phyloP scores from a whole-genome alignment of 2,888 invertebrate genomes.

The Macroteleia sp. region DNA sequence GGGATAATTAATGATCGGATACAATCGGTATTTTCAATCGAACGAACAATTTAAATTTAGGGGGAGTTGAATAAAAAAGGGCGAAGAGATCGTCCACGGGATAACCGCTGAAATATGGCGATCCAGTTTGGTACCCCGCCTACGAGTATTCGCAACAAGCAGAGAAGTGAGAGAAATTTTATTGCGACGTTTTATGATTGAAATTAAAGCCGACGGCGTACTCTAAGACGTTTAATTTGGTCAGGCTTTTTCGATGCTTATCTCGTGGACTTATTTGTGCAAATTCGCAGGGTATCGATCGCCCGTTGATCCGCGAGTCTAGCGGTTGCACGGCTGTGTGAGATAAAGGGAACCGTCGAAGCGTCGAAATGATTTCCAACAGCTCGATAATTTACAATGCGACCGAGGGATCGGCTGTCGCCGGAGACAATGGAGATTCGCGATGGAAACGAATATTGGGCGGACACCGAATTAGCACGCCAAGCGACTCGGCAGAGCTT shows the following conservation, averaged over 20 bases:
- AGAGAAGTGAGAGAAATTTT: conserved; percentile 12
- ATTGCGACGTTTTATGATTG: conserved; percentile 9
- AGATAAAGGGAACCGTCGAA: conserved; percentile 67
- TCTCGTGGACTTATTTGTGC: conserved; percentile 60
- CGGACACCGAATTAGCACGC: conserved; percentile 65
- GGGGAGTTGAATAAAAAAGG: conserved; percentile 18
- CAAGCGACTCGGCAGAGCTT: conserved; percentile 56
- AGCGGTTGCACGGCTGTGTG: conserved; percentile 57
- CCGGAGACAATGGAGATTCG: conserved; percentile 63
- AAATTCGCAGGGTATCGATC: conserved; percentile 67
- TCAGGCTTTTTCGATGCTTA: too few species aligned
- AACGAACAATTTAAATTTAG: conserved; percentile 35
- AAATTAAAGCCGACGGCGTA: conserved; percentile 25
- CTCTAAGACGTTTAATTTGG: conserved; percentile 5
- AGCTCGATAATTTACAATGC: conserved; percentile 73
- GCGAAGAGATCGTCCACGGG: conserved; percentile 40
- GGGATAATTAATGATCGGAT: conserved; percentile 59
- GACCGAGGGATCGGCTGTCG: conserved; percentile 63
- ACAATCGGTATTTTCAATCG: conserved; percentile 56
- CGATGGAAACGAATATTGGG: conserved; percentile 66
- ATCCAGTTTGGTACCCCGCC: conserved; percentile 56
- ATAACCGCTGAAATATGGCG: conserved; percentile 62
- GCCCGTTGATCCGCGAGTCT: conserved; percentile 42
- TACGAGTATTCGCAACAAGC: too few species aligned
- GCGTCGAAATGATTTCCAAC: conserved; percentile 73